Conservation (phyloP, 2,888 invertebrate species). For the Pristionchus entomophagus region DNA sequence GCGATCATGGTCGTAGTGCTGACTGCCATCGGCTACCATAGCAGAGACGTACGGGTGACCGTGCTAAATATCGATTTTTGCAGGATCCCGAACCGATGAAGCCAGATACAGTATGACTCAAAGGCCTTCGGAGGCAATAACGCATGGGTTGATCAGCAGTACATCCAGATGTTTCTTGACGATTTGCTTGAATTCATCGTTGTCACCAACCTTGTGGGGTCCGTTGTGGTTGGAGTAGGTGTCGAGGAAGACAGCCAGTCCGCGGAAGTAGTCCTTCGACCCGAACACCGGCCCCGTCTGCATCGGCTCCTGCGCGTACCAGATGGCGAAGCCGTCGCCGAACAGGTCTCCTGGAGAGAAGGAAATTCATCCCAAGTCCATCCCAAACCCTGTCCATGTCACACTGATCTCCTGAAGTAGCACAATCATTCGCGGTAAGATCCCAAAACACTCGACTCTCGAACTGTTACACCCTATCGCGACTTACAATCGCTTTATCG, state of each 20-base stretch:
- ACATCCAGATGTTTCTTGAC: neutral
- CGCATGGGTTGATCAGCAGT: too few species aligned
- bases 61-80: constrained; percentile 84
- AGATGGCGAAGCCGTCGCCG: constrained; percentile 88
- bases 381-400: too few species aligned
- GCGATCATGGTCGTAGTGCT: constrained; percentile 96
- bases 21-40: constrained; percentile 96
- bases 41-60: constrained; percentile 98
- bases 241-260: constrained; percentile 93
- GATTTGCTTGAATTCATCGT: neutral
- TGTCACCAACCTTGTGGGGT: constrained; percentile 90
- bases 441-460: too few species aligned
- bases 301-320: constrained; percentile 70
- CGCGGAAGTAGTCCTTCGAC: constrained; percentile 90
- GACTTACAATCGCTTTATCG: too few species aligned
- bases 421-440: too few species aligned
- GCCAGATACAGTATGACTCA: too few species aligned
- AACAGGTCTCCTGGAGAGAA: constrained; percentile 59
- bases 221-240: constrained; percentile 99
- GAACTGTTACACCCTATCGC: too few species aligned
- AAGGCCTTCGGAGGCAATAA: neutral
- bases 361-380: too few species aligned
- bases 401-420: too few species aligned
- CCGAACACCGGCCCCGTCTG: constrained; percentile 91
- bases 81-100: too few species aligned